Evolutionary conservation across 2,888 invertebrate species (phyloP).

Genomic region (Tenthredo amoena): DNA sequence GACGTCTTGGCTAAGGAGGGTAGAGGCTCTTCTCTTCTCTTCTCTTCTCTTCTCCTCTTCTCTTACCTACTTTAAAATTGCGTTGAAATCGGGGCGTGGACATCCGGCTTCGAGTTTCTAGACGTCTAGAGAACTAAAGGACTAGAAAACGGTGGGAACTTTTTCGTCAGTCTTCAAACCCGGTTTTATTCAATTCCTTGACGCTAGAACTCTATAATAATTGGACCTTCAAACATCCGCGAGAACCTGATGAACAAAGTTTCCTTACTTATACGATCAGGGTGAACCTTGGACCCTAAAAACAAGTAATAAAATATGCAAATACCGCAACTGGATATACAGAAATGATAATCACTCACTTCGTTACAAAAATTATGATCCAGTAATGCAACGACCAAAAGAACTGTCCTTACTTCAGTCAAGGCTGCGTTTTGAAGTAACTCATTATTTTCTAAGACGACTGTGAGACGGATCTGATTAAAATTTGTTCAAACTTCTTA

Average conservation of each 20-base stretch:
- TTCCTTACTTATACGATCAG: neutral
- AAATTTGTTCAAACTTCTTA: neutral
- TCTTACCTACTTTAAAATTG: slow-evolving; percentile 29
- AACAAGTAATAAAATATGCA: neutral
- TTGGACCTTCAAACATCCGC: slow-evolving; percentile 18
- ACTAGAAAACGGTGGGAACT: slow-evolving; percentile 51
- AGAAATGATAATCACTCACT: neutral
- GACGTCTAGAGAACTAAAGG: slow-evolving; percentile 53
- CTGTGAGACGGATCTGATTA: neutral
- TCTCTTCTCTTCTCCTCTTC: neutral
- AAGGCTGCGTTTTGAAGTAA: neutral
- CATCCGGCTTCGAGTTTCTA: slow-evolving; percentile 76
- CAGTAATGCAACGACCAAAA: too few relatives aligned
- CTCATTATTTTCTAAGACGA: neutral
- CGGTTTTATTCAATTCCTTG: slow-evolving; percentile 16
- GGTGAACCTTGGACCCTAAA: neutral
- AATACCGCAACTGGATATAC: neutral
- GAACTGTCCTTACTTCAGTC: neutral
- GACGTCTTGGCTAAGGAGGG: slow-evolving; percentile 28
- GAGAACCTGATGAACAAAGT: neutral
- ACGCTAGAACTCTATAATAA: slow-evolving; percentile 25
- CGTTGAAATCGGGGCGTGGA: slow-evolving; percentile 72
- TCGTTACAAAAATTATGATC: neutral
- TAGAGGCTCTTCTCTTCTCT: slow-evolving; percentile 3
- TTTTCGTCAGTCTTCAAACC: slow-evolving; percentile 47